Evolutionary conservation across 2,888 invertebrate genomes (phyloP).

Genomic region (Octodonta nipae): DNA sequence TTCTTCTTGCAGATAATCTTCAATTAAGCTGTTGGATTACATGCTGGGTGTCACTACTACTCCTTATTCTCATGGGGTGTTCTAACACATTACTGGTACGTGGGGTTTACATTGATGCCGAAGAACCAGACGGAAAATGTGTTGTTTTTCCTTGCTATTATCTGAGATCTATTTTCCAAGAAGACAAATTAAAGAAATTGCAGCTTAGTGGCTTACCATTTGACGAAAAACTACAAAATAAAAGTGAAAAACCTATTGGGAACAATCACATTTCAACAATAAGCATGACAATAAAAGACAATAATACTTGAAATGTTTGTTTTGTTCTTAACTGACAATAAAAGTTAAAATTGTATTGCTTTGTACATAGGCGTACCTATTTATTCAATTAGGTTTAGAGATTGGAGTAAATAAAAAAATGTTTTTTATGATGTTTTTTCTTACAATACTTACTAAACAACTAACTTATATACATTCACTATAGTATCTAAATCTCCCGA

Average conservation of each 20-base stretch:
- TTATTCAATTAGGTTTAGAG: too few species aligned
- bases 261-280: too few species aligned
- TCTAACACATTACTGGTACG: slow-evolving; percentile 76
- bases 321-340: too few species aligned
- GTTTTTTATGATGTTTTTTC: too few species aligned
- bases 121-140: slow-evolving; percentile 69
- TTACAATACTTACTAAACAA: too few species aligned
- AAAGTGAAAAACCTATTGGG: background rate
- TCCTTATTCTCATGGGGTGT: slow-evolving; percentile 68
- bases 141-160: slow-evolving; percentile 76
- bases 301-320: too few species aligned
- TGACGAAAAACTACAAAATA: background rate
- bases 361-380: too few species aligned
- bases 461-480: too few species aligned
- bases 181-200: slow-evolving; percentile 48
- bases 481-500: too few species aligned
- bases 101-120: slow-evolving; percentile 78
- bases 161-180: slow-evolving; percentile 61
- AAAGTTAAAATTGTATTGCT: too few species aligned
- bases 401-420: too few species aligned
- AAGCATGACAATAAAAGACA: too few species aligned
- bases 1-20: slow-evolving; percentile 45
- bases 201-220: background rate
- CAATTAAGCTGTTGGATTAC: slow-evolving; percentile 71
- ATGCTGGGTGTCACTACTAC: slow-evolving; percentile 56